Conservation (phyloP, 2,113 vertebrate genomes). For the Suncus etruscus region DNA sequence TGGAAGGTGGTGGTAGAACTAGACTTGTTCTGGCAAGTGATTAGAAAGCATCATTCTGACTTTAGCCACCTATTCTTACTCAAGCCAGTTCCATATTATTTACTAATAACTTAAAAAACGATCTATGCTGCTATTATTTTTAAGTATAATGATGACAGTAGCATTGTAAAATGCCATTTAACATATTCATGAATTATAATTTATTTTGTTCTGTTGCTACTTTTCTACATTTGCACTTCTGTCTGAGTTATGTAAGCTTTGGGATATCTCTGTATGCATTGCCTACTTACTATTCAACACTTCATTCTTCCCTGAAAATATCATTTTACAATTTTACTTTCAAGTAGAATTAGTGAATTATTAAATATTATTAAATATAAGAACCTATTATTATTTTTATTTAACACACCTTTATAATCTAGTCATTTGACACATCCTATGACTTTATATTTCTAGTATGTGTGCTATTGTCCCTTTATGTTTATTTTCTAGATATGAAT, state of each 20-base stretch:
- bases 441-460: not conserved
- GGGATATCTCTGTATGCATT: not conserved
- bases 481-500: not conserved
- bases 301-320: not conserved
- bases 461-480: not conserved
- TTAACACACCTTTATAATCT: no score
- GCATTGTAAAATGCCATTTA: not conserved
- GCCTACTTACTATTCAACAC: not conserved
- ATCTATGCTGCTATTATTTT: not conserved
- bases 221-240: not conserved
- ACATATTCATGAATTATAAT: not conserved
- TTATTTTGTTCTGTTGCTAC: not conserved
- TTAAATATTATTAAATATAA: not conserved
- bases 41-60: not conserved
- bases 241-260: not conserved
- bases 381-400: not conserved
- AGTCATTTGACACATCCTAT: not conserved
- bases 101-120: slow-evolving; percentile 22
- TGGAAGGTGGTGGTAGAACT: slow-evolving; percentile 44
- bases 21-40: slow-evolving; percentile 50
- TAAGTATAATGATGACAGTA: not conserved
- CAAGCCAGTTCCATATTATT: not conserved
- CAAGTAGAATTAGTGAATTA: not conserved
- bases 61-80: slow-evolving; percentile 28
- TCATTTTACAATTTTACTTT: not conserved